Percentiles rank a stretch among this genome's conserved stretches.
Conservation (phyloP, 2,113 vertebrate genomes). For the Pipra filicauda region DNA sequence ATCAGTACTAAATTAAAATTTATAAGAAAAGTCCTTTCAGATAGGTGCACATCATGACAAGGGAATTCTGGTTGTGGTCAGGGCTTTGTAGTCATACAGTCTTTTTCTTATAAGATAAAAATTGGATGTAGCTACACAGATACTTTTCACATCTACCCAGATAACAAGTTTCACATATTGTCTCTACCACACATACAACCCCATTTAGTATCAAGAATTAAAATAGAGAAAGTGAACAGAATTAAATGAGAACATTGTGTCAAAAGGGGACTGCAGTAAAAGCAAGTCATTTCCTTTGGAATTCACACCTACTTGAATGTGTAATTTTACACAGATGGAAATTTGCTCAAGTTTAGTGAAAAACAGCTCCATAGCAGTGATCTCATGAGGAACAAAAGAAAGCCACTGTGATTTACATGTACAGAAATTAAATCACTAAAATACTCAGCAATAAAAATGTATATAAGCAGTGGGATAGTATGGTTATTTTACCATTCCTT, state of each 20-base stretch:
- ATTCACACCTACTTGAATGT: slow-evolving; percentile 37
- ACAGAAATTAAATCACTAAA: neutral
- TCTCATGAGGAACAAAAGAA: slow-evolving; percentile 15
- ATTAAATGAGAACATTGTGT: slow-evolving; percentile 45
- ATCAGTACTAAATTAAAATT: neutral
- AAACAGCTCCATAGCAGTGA: neutral
- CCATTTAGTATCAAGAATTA: neutral
- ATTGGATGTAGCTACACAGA: neutral
- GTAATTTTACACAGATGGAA: slow-evolving; percentile 31
- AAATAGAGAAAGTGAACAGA: neutral
- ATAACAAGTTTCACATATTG: neutral
- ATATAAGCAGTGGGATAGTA: neutral
- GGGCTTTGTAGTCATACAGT: neutral
- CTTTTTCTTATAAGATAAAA: neutral
- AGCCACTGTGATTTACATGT: neutral
- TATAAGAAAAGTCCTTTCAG: neutral
- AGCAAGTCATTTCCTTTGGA: slow-evolving; percentile 21
- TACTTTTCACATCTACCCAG: neutral
- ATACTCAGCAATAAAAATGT: neutral
- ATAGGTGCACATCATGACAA: neutral
- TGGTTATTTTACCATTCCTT: neutral
- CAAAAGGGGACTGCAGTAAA: slow-evolving; percentile 15
- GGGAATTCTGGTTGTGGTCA: neutral
- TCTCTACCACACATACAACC: neutral
- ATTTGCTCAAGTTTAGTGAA: neutral